These are phyloP conservation scores for Mustelus asterias DNA, from an alignment of 2,113 vertebrate species.

Conservation along the genomic window DNA sequence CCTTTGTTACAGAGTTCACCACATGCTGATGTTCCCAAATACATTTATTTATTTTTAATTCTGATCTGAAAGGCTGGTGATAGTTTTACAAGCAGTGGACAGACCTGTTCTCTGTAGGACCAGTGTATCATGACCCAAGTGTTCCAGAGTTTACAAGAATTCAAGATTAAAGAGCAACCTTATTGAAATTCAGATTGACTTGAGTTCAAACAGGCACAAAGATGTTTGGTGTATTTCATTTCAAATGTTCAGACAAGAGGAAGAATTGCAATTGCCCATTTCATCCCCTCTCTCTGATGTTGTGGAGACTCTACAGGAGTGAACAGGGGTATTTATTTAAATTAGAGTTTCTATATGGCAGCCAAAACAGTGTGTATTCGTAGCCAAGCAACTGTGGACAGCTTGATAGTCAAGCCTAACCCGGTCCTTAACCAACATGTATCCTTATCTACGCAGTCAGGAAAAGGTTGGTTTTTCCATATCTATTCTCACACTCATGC, in stretches of 20 bases:
- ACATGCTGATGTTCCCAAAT: background rate
- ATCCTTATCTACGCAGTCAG: background rate
- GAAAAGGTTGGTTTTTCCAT: background rate
- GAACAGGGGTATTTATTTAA: background rate
- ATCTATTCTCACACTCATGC: no score
- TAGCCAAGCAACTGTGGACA: background rate
- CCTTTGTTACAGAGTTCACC: background rate
- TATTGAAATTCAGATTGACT: background rate
- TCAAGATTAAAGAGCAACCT: background rate
- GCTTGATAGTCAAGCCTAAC: background rate
- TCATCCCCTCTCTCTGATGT: background rate
- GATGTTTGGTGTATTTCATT: background rate
- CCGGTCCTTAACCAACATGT: background rate
- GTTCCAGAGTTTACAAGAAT: background rate
- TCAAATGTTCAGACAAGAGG: background rate
- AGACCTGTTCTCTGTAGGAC: background rate
- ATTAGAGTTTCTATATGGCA: background rate
- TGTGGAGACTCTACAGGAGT: background rate
- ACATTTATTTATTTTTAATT: background rate
- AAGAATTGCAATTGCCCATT: background rate
- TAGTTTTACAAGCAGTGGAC: background rate
- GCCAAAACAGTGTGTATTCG: background rate
- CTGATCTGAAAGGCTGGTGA: background rate
- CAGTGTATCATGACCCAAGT: background rate
- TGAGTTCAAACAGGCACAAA: background rate